Conservation (phyloP, 2,888 invertebrate species). For the Eristalis arbustorum region DNA sequence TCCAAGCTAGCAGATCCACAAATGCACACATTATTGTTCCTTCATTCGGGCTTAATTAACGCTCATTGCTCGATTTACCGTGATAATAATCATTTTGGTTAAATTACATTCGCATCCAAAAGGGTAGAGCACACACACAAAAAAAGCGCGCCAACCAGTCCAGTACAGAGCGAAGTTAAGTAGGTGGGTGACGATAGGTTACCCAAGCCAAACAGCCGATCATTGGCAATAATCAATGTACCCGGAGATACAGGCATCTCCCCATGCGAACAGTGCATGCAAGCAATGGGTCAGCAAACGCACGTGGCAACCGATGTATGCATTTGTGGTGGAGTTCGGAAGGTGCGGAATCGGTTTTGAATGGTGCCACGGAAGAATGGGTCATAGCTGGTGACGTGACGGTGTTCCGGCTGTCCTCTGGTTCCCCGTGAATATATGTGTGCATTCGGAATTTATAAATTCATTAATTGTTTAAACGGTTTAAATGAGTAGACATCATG, state of each 20-base stretch:
- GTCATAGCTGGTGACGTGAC: constrained; percentile 43
- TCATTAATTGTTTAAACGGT: constrained; percentile 66
- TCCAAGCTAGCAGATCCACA: background rate
- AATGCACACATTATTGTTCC: background rate
- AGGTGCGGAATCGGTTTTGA: constrained; percentile 35
- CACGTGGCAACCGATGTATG: constrained; percentile 45
- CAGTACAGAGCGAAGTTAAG: background rate
- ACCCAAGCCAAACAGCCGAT: constrained; percentile 27
- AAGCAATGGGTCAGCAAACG: constrained; percentile 40
- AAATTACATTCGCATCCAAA: constrained; percentile 41
- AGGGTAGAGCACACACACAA: constrained; percentile 8
- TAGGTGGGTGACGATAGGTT: constrained; percentile 26
- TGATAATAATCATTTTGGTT: constrained; percentile 66
- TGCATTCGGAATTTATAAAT: constrained; percentile 65
- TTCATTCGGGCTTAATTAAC: constrained; percentile 27
- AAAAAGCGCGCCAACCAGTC: constrained; percentile 24
- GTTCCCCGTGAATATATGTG: constrained; percentile 12
- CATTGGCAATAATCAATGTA: constrained; percentile 34
- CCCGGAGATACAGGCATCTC: background rate
- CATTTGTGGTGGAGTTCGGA: background rate
- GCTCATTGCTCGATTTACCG: constrained; percentile 53
- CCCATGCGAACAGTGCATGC: background rate
- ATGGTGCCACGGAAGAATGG: constrained; percentile 31
- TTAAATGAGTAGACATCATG: constrained; percentile 65
- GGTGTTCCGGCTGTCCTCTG: constrained; percentile 48